These are phyloP conservation scores for Actenoides lindsayi DNA, from an alignment of 2,113 vertebrate genomes.

Conservation along the genomic window DNA sequence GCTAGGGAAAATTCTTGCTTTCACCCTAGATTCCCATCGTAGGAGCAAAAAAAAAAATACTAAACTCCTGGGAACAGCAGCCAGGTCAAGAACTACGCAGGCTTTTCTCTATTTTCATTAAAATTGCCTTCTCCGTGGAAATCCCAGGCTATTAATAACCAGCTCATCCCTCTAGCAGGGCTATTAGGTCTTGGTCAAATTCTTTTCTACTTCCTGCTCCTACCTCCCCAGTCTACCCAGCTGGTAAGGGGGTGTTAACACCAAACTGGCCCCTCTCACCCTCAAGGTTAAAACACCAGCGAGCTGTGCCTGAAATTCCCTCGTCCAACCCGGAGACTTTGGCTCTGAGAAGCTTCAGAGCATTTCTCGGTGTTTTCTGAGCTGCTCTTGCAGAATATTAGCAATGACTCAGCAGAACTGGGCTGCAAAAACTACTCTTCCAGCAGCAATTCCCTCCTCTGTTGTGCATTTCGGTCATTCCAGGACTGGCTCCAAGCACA, in stretches of 20 bases:
- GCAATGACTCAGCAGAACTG: not conserved
- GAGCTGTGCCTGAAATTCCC: not conserved
- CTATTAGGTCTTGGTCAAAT: not conserved
- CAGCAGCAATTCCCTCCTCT: not conserved
- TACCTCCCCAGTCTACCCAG: not conserved
- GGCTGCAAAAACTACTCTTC: not conserved
- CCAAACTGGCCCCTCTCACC: not conserved
- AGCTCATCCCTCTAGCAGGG: not conserved
- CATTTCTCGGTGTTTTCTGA: not conserved
- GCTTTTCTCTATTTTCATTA: not conserved
- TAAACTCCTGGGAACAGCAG: not conserved
- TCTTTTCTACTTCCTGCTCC: not conserved
- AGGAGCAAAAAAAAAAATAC: not conserved
- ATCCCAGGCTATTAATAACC: not conserved
- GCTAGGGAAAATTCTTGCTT: not conserved
- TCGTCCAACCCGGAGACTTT: fast-evolving
- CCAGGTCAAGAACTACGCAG: not conserved
- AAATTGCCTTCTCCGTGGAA: not conserved
- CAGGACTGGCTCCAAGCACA: not conserved
- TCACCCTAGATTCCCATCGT: not conserved
- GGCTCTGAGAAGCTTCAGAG: not conserved
- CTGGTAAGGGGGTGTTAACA: not conserved
- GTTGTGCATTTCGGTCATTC: not conserved
- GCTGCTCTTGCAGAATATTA: not conserved
- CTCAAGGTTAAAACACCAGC: too few relatives aligned